Evolutionary conservation across 2,797 vertebrate genomes (phyloP).

Genomic region (Remorina albescens): DNA sequence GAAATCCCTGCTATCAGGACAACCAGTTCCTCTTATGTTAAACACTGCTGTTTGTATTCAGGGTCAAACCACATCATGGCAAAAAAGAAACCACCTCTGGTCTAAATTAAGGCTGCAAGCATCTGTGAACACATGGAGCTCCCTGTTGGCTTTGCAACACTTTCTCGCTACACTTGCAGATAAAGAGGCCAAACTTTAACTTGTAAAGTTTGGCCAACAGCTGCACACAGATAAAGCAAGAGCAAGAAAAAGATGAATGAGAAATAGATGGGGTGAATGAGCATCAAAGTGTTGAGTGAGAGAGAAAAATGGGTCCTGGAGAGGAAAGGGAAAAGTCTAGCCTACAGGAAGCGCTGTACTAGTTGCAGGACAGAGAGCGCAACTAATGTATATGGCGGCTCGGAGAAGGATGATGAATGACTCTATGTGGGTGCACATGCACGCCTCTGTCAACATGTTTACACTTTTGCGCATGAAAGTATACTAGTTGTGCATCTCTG

Average conservation of each 20-base stretch:
- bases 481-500: conserved; percentile 20
- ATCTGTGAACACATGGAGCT: neutral
- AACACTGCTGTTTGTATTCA: conserved; percentile 61
- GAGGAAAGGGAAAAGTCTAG: conserved; percentile 65
- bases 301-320: conserved; percentile 34
- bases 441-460: conserved; percentile 59
- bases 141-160: conserved; percentile 17
- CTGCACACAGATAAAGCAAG: conserved; percentile 22
- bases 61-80: conserved; percentile 16
- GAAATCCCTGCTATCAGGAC: conserved; percentile 42
- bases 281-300: conserved; percentile 63
- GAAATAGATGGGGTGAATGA: conserved; percentile 54
- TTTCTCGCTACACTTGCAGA: conserved; percentile 20
- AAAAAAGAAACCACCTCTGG: conserved; percentile 23
- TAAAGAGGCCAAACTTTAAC: conserved; percentile 21
- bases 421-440: conserved; percentile 21
- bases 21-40: conserved; percentile 44
- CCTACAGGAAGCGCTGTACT: conserved; percentile 72
- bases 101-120: conserved; percentile 48
- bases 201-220: too few relatives aligned
- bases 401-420: conserved; percentile 77
- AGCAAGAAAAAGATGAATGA: conserved; percentile 39
- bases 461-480: conserved; percentile 56
- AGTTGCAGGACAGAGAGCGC: conserved; percentile 72
- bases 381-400: conserved; percentile 81